Evolutionary conservation across 2,113 vertebrate genomes (phyloP).

Genomic region (Nothoprocta pentlandii): DNA sequence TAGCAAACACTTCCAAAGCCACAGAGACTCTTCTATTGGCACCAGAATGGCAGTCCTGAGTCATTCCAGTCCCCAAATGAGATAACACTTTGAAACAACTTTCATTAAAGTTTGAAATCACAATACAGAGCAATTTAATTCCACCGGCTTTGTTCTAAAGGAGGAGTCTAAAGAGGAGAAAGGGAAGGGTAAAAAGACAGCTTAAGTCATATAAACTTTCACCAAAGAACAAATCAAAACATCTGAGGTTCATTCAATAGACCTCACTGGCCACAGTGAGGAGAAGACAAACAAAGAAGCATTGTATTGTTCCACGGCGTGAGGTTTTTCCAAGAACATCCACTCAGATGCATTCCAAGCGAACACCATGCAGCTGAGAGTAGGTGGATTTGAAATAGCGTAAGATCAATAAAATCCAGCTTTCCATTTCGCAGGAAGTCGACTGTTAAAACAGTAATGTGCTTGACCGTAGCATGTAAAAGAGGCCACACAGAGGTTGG

Average conservation of each 20-base stretch:
- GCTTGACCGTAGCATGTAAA: slow-evolving; percentile 52
- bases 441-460: slow-evolving; percentile 64
- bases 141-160: slow-evolving; percentile 72
- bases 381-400: slow-evolving; percentile 55
- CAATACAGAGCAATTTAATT: slow-evolving; percentile 66
- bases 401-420: slow-evolving; percentile 59
- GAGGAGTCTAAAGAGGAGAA: slow-evolving; percentile 36
- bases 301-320: slow-evolving; percentile 23
- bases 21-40: slow-evolving; percentile 47
- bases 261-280: slow-evolving; percentile 40
- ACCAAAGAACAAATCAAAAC: slow-evolving; percentile 75
- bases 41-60: slow-evolving; percentile 5
- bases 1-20: slow-evolving; percentile 59
- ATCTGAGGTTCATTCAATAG: slow-evolving; percentile 58
- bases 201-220: slow-evolving; percentile 67
- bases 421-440: slow-evolving; percentile 59
- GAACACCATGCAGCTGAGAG: slow-evolving; percentile 62
- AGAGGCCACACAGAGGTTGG: slow-evolving; percentile 58
- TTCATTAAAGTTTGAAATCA: slow-evolving; percentile 67
- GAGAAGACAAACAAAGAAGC: slow-evolving; percentile 71
- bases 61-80: slow-evolving; percentile 59
- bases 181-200: slow-evolving; percentile 54
- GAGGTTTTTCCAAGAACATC: slow-evolving; percentile 69
- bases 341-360: slow-evolving; percentile 57
- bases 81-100: slow-evolving; percentile 70